Percentiles rank a stretch among this genome's conserved stretches.
Conservation (phyloP, 1,140 invertebrate genomes). For the Luehdorfia chinensis region DNA sequence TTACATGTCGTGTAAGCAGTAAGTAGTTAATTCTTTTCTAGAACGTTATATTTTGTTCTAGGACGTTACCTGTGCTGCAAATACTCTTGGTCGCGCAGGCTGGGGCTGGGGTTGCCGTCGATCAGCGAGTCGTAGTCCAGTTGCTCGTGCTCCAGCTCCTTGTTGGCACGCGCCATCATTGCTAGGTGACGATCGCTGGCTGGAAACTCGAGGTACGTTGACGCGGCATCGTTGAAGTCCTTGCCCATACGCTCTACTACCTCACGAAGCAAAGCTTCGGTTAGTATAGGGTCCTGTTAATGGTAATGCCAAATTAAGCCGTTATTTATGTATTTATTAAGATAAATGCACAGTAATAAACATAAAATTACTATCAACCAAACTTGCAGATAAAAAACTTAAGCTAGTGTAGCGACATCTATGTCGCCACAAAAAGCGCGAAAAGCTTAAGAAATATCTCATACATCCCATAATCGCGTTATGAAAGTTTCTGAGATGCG, state of each 20-base stretch:
- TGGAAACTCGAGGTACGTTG: conserved; percentile 82
- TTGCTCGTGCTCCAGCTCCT: conserved; percentile 78
- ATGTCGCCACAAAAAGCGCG: too few species aligned
- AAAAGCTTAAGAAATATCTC: too few species aligned
- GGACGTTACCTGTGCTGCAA: conserved; percentile 89
- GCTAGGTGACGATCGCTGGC: conserved; percentile 74
- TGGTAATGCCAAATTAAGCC: conserved; percentile 2
- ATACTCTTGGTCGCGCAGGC: conserved; percentile 93
- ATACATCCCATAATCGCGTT: too few species aligned
- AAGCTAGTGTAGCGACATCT: too few species aligned
- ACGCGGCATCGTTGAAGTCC: conserved; percentile 80
- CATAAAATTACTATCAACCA: too few species aligned
- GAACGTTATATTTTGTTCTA: too few species aligned
- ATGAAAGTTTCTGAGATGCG: too few species aligned
- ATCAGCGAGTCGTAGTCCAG: conserved; percentile 81
- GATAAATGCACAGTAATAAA: too few species aligned
- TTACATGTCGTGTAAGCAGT: too few species aligned
- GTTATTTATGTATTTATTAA: too few species aligned
- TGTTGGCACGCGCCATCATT: conserved; percentile 74
- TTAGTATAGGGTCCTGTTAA: conserved; percentile 70
- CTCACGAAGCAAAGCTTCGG: conserved; percentile 81
- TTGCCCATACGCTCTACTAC: conserved; percentile 84
- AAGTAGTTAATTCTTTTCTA: too few species aligned
- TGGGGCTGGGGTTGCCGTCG: conserved; percentile 82
- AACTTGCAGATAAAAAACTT: too few species aligned